Base-by-base conservation (phyloP, 2,113 vertebrate species). In the Triplophysa rosa region DNA sequence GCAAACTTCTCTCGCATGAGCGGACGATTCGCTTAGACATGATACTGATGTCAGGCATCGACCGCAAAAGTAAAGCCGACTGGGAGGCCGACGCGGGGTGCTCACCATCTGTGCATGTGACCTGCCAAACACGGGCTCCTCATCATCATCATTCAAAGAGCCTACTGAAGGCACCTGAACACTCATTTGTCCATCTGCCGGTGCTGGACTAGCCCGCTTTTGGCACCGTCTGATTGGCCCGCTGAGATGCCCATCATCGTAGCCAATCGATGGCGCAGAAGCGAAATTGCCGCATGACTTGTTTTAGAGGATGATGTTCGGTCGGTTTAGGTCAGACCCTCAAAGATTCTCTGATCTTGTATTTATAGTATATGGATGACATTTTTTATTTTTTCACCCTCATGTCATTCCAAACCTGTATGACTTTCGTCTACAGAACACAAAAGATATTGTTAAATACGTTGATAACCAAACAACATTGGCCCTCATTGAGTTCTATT, bases 31-130 rank as follows among this genome's bases (percentile, higher is more conserved):
- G 64, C 21, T 68, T 89, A 86, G 85, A 89, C 52, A 62, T 77
- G 75, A 86, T 86, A 81, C 45, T 76, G 83, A 84, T 83, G 83
- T 85, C 83, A 75, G 80, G 78, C 87, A 17, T 63, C 65, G 29
- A 81, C 87, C 78, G 72, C 84, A 84, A 89, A 86, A 82, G 78
- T 84, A 84, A 84, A 75, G 62, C 26, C 79, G 69, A 82, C 56
- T 86, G 79, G 87, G 9, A 62, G 85, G 83, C 85, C 59, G 74
- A 80, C 77, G 59, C 81, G 83, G 84, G 90, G 91, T 87, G 86
- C 87, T 88, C 86, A 86, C 91, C 91, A 93, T 93, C 91, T 91
- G 91, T 88, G 87, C 65, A 79, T 81, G 79, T 89, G 91, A 90
- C 90, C 89, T 89, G 89, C 89, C 91, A 92, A 92, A 83, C 84